Evolutionary conservation across 2,888 invertebrate genomes (phyloP).

Genomic region (Heliconius charithonia): DNA sequence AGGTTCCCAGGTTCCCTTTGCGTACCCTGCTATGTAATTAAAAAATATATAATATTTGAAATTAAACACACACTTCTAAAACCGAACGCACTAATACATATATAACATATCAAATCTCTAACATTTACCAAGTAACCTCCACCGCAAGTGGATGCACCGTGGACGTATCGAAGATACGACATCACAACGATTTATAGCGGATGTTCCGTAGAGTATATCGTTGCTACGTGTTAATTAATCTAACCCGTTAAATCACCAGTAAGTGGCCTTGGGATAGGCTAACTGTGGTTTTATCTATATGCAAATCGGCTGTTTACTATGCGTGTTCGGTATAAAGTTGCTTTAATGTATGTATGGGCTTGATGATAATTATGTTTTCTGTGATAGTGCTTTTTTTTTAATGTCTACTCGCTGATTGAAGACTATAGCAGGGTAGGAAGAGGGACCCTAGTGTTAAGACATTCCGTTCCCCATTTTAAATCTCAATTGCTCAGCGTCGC

Average conservation of each 20-base stretch:
- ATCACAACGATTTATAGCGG: slow-evolving; percentile 69
- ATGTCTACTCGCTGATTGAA: too few species aligned
- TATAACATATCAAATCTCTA: background rate
- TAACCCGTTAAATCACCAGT: slow-evolving; percentile 57
- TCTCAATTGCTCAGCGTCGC: too few species aligned
- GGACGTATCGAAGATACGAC: slow-evolving; percentile 69
- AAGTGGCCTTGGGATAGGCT: slow-evolving; percentile 50
- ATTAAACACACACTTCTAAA: too few species aligned
- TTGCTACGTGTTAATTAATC: slow-evolving; percentile 76
- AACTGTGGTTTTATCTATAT: slow-evolving; percentile 50
- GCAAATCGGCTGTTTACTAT: slow-evolving; percentile 47
- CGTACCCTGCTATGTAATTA: too few species aligned
- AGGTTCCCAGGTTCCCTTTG: too few species aligned
- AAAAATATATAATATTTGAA: too few species aligned
- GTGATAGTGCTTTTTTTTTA: background rate
- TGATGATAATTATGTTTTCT: background rate
- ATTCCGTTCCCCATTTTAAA: too few species aligned
- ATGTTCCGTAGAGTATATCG: slow-evolving; percentile 59
- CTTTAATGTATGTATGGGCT: slow-evolving; percentile 36
- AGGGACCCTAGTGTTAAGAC: too few species aligned
- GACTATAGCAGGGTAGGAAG: too few species aligned
- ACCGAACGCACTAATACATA: too few species aligned
- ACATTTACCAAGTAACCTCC: slow-evolving; percentile 42
- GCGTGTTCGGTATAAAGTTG: slow-evolving; percentile 39
- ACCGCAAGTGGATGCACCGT: slow-evolving; percentile 54